Evolutionary conservation across 1,140 invertebrate genomes (phyloP).

Genomic region (Dolichoris vasculosae): DNA sequence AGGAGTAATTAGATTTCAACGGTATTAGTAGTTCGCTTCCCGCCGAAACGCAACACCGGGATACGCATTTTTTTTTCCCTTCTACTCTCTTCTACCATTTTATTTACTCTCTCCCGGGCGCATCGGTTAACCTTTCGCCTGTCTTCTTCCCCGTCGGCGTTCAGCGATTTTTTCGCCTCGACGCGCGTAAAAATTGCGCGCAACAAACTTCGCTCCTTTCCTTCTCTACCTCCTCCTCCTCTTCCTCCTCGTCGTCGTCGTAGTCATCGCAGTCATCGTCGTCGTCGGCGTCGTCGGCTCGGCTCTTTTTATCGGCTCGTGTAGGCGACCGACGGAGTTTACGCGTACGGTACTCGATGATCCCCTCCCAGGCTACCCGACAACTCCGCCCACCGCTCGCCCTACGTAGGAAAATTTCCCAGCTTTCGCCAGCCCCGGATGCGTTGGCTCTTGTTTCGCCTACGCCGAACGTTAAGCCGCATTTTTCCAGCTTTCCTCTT

Average conservation of each 20-base stretch:
- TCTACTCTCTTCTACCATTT: background rate
- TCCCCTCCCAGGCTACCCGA: constrained; percentile 48
- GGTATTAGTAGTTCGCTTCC: constrained; percentile 15
- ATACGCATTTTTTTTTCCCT: too few species aligned
- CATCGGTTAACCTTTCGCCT: background rate
- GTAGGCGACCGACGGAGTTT: constrained; percentile 18
- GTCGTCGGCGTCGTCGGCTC: background rate
- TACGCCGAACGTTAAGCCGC: background rate
- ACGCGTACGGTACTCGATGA: constrained; percentile 47
- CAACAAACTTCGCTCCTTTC: background rate
- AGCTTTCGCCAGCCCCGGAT: constrained; percentile 18
- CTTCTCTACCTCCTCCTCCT: background rate
- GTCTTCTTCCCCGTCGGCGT: background rate
- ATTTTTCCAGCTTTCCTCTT: background rate
- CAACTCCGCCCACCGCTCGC: constrained; percentile 2
- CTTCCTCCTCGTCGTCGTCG: background rate
- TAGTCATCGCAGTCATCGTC: background rate
- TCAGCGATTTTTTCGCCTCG: background rate
- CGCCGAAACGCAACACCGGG: background rate
- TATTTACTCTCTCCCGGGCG: background rate
- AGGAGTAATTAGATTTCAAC: constrained; percentile 18
- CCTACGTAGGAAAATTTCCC: constrained; percentile 11
- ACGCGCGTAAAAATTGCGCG: background rate
- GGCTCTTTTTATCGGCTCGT: constrained; percentile 28
- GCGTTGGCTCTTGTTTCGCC: background rate